Evolutionary conservation across 2,113 vertebrate species (phyloP).

Genomic region (Hypanus sabinus): DNA sequence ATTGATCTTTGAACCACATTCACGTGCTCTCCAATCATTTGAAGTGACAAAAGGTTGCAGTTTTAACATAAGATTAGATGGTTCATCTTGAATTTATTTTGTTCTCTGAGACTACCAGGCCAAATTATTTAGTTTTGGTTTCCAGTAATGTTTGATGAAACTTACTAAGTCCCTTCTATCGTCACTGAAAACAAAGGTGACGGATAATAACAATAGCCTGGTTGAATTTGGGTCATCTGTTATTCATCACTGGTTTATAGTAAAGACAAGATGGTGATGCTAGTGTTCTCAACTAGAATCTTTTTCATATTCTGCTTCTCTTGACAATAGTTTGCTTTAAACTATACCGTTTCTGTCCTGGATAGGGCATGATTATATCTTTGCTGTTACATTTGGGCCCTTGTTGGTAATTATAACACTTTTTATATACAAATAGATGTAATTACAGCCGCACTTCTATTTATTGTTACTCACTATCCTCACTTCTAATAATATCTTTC

Average conservation of each 20-base stretch:
- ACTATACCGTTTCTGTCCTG: neutral
- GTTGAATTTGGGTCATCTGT: neutral
- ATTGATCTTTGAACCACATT: neutral
- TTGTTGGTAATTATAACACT: neutral
- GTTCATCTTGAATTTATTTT: neutral
- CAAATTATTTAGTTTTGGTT: neutral
- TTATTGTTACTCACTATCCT: neutral
- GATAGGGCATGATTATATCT: neutral
- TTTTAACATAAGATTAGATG: neutral
- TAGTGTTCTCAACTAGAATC: neutral
- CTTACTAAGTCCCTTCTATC: neutral
- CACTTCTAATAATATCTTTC: neutral
- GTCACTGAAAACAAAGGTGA: neutral
- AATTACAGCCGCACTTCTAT: neutral
- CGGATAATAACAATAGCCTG: neutral
- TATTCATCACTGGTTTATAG: neutral
- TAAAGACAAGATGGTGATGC: neutral
- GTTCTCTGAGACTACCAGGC: neutral
- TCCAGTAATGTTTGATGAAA: neutral
- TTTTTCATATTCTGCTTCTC: neutral
- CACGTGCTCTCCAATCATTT: neutral
- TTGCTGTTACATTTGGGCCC: neutral
- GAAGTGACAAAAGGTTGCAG: neutral
- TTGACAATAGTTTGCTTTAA: neutral
- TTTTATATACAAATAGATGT: neutral